Evolutionary conservation across 2,113 vertebrate species (phyloP).

Genomic region (Gobio gobio): DNA sequence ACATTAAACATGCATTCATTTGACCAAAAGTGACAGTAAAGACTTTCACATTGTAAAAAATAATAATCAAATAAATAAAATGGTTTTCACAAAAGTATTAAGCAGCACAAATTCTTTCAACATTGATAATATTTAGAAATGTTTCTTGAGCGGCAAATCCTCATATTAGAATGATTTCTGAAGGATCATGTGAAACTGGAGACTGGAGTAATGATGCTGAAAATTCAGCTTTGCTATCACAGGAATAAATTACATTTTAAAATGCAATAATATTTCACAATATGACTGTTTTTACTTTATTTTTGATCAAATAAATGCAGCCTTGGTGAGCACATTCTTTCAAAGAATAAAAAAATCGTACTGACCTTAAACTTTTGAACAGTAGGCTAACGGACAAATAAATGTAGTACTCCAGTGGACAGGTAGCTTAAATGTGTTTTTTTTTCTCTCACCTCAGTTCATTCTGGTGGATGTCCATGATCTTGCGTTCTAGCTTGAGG

Average conservation of each 20-base stretch:
- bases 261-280: too few species aligned
- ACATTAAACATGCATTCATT: background rate
- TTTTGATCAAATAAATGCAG: background rate
- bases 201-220: background rate
- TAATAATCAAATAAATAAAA: too few species aligned
- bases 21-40: background rate
- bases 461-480: conserved; percentile 93
- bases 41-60: background rate
- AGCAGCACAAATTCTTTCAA: background rate
- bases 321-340: background rate
- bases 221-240: background rate
- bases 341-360: background rate
- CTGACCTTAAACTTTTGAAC: background rate
- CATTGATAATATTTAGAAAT: background rate
- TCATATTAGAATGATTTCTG: background rate
- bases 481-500: conserved; percentile 94
- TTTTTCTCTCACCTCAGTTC: conserved; percentile 85
- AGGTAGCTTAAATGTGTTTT: background rate
- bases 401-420: background rate
- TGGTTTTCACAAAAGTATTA: background rate
- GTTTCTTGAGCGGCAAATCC: background rate
- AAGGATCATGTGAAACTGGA: background rate
- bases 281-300: background rate
- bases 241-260: too few species aligned
- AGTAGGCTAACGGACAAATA: background rate